Base-by-base conservation (phyloP, 23 tunicate species). In the Ciona savignyi region DNA sequence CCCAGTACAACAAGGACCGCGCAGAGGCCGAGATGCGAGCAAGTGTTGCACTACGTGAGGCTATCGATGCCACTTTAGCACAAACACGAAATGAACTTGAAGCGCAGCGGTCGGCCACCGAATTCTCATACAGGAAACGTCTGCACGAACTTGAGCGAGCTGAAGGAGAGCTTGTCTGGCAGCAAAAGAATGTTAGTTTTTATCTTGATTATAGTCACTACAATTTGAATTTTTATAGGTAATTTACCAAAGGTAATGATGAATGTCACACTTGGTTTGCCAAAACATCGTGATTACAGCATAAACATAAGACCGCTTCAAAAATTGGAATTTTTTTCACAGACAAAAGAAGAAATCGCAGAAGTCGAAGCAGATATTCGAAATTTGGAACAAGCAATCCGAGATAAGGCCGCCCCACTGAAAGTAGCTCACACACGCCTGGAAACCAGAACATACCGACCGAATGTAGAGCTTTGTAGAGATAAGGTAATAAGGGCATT, bases 311-410 rank as follows among this genome's bases (percentile, higher is more conserved):
- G n/a, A n/a, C n/a, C n/a, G n/a, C n/a, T n/a, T n/a, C n/a, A n/a
- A n/a, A n/a, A n/a, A n/a, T n/a, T n/a, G 56, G 56, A 42, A 6
- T 42, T 42, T 6, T 42, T 6, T 42, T 6, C 9, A 42, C 67
- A 91, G 95, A 94, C 95, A 29, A 75, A 66, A 60, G 95, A 94
- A 30, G 99, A 94, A 66, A 83, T 94, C 15, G 90, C 89, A 0
- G 99, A 94, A 60, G 83, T 94, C 70, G 99, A 94, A 79, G 87
- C 87, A 0, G 99, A 94, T 34, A 94, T 94, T 60, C 78, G 99
- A 6, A 79, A 79, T 25, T 51, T 87, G 67, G 99, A 94, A 70
- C 81, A 78, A 75, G 99, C 99, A 20, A 94, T 94, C 77, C 82
- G 83, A 1, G 95, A 87, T 69, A 94, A 94, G 73, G 83, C 83